Conservation (phyloP, 2,113 vertebrate species). For the Paraplagusia blochii region DNA sequence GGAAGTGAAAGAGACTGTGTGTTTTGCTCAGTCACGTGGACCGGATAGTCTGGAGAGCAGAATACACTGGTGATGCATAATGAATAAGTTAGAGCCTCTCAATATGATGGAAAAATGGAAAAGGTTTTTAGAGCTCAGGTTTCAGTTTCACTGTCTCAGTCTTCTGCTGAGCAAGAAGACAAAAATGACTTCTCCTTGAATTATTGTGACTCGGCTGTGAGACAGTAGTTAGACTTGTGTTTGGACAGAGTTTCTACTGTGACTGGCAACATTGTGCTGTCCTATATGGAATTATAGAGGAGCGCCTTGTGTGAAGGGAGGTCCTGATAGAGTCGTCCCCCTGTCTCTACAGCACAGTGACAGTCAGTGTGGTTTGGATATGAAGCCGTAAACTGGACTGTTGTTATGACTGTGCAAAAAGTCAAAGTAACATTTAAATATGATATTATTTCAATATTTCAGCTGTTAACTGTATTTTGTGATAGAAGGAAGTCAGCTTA, state of each 20-base stretch:
- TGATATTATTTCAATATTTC: too few species aligned
- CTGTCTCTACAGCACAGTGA: background rate
- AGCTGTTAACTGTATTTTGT: too few species aligned
- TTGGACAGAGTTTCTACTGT: background rate
- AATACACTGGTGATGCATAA: constrained; percentile 31
- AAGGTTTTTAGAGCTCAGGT: too few species aligned
- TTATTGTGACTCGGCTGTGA: background rate
- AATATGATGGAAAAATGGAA: too few species aligned
- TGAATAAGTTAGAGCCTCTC: constrained; percentile 4
- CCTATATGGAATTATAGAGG: background rate
- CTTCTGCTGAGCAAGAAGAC: too few species aligned
- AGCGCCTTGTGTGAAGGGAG: constrained; percentile 1
- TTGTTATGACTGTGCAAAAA: too few species aligned
- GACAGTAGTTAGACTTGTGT: background rate
- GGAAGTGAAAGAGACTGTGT: constrained; percentile 3
- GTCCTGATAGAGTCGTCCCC: background rate
- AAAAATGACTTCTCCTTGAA: too few species aligned
- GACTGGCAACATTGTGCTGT: constrained; percentile 19
- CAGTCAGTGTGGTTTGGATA: background rate
- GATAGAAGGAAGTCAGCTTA: too few species aligned
- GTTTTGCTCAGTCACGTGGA: constrained; percentile 21
- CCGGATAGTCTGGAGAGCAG: background rate
- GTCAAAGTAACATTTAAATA: too few species aligned
- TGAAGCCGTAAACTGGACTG: too few species aligned
- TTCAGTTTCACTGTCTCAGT: too few species aligned